A percentile compares a stretch with the other conserved stretches of the same genome.
Conservation (phyloP, 2,797 vertebrate genomes). For the Cryptoprocta ferox region DNA sequence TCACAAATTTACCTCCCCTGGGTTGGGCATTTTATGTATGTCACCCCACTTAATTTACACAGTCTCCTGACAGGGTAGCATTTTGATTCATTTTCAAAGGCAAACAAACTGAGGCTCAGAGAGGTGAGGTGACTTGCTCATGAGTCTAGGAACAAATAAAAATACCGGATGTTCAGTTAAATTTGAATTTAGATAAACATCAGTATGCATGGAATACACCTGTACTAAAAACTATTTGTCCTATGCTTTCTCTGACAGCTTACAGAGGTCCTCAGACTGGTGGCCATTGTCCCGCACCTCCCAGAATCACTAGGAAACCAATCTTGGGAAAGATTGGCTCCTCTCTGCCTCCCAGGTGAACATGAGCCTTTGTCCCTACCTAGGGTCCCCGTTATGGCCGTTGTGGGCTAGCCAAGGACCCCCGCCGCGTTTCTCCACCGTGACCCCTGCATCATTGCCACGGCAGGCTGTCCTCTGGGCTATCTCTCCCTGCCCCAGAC, state of each 20-base stretch:
- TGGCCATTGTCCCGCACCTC: background rate
- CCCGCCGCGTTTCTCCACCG: background rate
- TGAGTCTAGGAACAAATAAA: background rate
- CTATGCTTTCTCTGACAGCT: background rate
- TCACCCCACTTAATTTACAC: background rate
- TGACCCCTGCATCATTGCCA: no score
- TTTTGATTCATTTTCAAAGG: background rate
- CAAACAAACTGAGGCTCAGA: background rate
- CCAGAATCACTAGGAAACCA: background rate
- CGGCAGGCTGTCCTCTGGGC: background rate
- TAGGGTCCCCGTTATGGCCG: background rate
- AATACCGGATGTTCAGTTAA: background rate
- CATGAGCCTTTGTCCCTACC: background rate
- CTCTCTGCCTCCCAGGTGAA: background rate
- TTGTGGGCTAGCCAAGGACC: background rate
- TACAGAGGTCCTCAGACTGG: background rate
- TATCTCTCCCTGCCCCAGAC: background rate
- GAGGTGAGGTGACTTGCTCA: background rate
- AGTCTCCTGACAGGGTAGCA: background rate
- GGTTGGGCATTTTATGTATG: background rate
- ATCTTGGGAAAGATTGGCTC: no score
- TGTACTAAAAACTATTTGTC: background rate
- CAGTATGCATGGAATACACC: background rate
- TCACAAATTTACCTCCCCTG: background rate
- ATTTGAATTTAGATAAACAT: background rate